Evolutionary conservation across 2,113 vertebrate genomes (phyloP), one percentile per base, ranked within the genome.

Genomic region (Bos indicus): DNA sequence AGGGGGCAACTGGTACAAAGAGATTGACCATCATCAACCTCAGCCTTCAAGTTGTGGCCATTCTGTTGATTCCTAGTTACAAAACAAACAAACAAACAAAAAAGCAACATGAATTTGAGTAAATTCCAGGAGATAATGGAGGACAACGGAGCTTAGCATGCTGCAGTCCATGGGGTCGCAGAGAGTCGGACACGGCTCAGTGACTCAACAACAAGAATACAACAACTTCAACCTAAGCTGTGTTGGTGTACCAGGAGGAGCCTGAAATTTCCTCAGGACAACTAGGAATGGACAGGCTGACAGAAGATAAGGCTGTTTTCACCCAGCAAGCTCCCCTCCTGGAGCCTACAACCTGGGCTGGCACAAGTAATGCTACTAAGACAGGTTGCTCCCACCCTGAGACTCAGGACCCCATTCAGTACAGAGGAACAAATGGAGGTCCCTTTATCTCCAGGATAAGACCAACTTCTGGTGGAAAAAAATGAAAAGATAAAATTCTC

Each of bases 181-280:
- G 28, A 62, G 60, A 62, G 28, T 62, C 2, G 2, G 60, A 30
- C 59, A 62, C 28, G 12, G 28, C 59, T 30, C 30, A 30, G 60
- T 14, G 26, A 62, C 60, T 30, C 12, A 62, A 30, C 60, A 62
- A 6, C 28, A 62, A 30, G 26, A 26, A 60, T 21, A 62, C n/a
- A 52, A 60, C 25, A 12, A 46, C 33, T 26, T 10, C 17, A 14
- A 1, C 15, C 77, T 33, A 33, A 80, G 40, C 33, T 6, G 46
- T 2, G 10, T 7, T 7, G 25, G 23, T 14, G 13, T 4, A 36
- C 9, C 12, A 28, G 0, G 1, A 56, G 67, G 43, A 14, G 6
- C n/a, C 33, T 10, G 48, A 9, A 5, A 21, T 15, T 59, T 77
- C 17, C 85, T 88, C 28, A n/a, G 74, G 57, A 86, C 6, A 14